These are phyloP conservation scores for Cyclura pinguis DNA, from an alignment of 2,797 vertebrate genomes.

Conservation along the genomic window DNA sequence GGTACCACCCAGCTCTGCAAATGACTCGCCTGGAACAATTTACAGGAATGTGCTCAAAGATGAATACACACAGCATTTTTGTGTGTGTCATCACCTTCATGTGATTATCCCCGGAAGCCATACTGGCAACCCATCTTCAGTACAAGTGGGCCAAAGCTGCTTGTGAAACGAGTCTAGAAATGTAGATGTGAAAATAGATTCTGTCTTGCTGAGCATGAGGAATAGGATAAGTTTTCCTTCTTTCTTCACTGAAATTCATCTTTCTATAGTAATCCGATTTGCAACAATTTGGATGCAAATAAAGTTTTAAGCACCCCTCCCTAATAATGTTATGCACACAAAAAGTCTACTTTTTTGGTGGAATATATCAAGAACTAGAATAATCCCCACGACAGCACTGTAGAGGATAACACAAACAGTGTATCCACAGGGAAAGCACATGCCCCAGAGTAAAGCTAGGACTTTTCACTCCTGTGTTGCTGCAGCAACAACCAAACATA, in stretches of 20 bases:
- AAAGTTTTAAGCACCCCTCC: neutral
- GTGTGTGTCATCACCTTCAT: neutral
- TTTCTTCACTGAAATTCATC: neutral
- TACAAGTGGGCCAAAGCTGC: neutral
- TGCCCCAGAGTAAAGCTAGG: neutral
- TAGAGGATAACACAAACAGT: conserved; percentile 24
- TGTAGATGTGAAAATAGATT: neutral
- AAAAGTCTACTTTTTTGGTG: neutral
- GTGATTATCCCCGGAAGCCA: neutral
- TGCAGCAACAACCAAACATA: conserved; percentile 28
- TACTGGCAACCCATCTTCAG: neutral
- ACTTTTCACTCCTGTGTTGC: conserved; percentile 2
- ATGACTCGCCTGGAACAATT: neutral
- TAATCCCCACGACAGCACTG: neutral
- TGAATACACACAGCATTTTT: neutral
- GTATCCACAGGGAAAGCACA: conserved; percentile 24
- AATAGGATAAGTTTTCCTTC: neutral
- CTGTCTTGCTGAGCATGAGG: neutral
- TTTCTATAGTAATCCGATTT: neutral
- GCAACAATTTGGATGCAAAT: conserved; percentile 13
- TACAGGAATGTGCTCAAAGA: neutral
- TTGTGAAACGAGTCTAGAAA: neutral
- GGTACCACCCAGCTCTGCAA: neutral
- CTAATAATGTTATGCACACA: neutral
- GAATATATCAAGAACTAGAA: neutral